Conservation (phyloP, 2,113 vertebrate genomes). For the Thalassarche chlororhynchos region DNA sequence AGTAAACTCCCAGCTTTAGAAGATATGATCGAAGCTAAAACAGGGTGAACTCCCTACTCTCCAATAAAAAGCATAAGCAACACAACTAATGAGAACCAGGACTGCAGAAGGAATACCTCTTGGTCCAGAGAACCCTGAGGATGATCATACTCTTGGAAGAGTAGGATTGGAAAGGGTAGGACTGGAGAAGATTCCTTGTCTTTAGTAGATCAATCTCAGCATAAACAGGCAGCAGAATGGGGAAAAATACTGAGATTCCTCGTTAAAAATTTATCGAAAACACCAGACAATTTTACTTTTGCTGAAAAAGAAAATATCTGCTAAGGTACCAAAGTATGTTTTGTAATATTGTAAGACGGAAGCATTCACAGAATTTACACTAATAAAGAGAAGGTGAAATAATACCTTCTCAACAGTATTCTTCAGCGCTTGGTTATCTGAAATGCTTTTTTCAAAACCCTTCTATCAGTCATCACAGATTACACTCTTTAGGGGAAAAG, state of each 20-base stretch:
- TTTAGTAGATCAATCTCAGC: not conserved
- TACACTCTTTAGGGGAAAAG: not conserved
- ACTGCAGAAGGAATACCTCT: not conserved
- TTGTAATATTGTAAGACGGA: not conserved
- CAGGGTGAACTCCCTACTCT: not conserved
- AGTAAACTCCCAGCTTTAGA: not conserved
- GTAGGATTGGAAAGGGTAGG: not conserved
- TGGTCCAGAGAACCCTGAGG: not conserved
- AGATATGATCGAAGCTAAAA: not conserved
- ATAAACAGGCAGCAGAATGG: not conserved
- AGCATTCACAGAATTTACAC: not conserved
- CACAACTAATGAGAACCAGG: not conserved
- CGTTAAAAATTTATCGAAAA: not conserved
- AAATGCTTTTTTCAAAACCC: conserved; percentile 52
- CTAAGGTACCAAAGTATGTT: not conserved
- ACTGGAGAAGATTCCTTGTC: not conserved
- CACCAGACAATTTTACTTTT: not conserved
- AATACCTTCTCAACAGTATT: conserved; percentile 37
- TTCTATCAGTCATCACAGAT: conserved; percentile 54
- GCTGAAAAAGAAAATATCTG: not conserved
- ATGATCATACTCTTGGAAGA: not conserved
- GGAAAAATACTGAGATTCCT: not conserved
- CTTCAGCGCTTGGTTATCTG: not conserved
- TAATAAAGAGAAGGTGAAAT: conserved; percentile 2
- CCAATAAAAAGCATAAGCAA: not conserved